Conservation (phyloP, 2,797 vertebrate species). For the Chaenodraco wilsoni region DNA sequence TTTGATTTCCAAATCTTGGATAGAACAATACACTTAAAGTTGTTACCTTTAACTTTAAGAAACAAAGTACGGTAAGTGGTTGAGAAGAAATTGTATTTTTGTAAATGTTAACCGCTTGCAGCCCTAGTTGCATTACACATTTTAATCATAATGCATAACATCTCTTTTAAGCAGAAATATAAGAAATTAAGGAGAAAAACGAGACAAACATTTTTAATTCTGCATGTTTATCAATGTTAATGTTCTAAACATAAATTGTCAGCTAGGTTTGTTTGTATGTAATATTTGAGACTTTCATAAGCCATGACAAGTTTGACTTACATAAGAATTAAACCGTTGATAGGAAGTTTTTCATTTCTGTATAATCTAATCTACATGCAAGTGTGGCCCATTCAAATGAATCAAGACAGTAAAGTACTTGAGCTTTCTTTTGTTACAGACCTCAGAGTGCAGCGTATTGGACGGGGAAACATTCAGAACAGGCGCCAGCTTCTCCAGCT, state of each 20-base stretch:
- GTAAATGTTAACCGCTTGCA: neutral
- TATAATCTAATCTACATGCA: neutral
- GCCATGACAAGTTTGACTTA: neutral
- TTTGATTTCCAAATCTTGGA: no score
- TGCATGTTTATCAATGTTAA: neutral
- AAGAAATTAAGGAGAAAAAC: neutral
- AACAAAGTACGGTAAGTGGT: no score
- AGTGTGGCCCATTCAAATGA: neutral
- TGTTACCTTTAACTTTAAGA: no score
- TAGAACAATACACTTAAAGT: no score
- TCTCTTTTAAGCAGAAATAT: neutral
- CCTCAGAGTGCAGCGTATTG: slow-evolving; percentile 87
- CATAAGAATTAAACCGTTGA: neutral
- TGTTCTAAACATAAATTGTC: neutral
- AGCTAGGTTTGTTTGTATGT: neutral
- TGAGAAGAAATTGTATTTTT: no score
- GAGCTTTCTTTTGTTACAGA: slow-evolving; percentile 58
- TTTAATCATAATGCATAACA: neutral
- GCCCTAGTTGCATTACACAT: neutral
- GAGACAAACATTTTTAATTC: neutral
- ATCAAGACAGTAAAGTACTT: slow-evolving; percentile 10
- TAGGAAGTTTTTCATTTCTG: slow-evolving; percentile 19
- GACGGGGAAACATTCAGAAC: slow-evolving; percentile 86
- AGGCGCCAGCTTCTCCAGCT: slow-evolving; percentile 83
- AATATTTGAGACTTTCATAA: neutral